These are phyloP conservation scores for Nyctereutes procyonoides DNA, from an alignment of 2,113 vertebrate species.

Conservation along the genomic window DNA sequence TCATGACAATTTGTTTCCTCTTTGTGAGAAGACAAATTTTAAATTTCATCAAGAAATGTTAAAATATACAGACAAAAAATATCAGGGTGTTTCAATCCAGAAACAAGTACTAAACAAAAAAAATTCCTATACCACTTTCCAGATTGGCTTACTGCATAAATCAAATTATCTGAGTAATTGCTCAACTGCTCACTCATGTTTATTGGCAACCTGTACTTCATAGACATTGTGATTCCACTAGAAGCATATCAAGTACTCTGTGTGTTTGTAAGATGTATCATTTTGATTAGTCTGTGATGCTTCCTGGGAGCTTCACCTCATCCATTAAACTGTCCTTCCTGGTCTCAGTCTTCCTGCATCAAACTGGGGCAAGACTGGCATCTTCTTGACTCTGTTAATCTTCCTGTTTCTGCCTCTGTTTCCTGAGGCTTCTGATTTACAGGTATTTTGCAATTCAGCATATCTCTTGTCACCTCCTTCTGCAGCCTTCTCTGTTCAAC, in stretches of 20 bases:
- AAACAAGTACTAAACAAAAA: constrained; percentile 3
- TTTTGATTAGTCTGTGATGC: not conserved
- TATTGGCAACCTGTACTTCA: not conserved
- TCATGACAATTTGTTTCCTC: constrained; percentile 12
- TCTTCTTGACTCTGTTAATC: not conserved
- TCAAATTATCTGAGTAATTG: not conserved
- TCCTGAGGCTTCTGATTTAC: not conserved
- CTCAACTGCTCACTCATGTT: not conserved
- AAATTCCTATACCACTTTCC: not conserved
- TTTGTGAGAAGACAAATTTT: not conserved
- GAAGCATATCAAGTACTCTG: not conserved
- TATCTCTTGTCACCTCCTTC: not conserved
- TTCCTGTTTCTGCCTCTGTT: not conserved
- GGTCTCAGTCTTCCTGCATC: not conserved
- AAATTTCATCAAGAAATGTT: not conserved
- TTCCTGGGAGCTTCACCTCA: not conserved
- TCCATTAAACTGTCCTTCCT: not conserved
- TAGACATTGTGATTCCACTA: not conserved
- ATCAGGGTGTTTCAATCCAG: not conserved
- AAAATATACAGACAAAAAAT: not conserved
- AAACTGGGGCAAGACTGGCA: not conserved
- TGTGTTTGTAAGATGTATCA: not conserved
- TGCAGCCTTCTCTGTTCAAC: not conserved
- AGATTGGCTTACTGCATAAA: not conserved
- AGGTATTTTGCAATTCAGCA: not conserved